Base-by-base conservation (phyloP, 2,113 vertebrate genomes). In the Tor tambroides region DNA sequence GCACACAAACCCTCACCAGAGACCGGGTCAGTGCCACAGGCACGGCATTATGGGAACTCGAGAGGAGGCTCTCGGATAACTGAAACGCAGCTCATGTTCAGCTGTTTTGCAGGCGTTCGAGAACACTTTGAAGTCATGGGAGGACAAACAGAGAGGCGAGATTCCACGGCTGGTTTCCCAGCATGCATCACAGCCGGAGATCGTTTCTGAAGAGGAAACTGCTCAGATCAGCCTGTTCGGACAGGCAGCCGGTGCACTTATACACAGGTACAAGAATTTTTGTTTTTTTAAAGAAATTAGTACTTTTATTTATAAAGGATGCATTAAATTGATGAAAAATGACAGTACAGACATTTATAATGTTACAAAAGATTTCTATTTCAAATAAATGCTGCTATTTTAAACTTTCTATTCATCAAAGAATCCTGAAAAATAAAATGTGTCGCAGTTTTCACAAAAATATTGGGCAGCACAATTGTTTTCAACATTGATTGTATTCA, bases 91-190 rank as follows among this genome's bases (percentile, higher is more conserved):
- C 71, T 83, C 59, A 80, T 2, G 23, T 38, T 1, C 75, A 65
- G 65, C 32, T 80, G 28, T 87, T 51, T 67, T 9, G 72, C 74
- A 99, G 98, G 98, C 97, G 0, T 99, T 99, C 87, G 98, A 99
- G 90, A 99, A 93, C 93, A 99, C 98, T 1, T 90, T 99, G 65
- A 99, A 99, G 91, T 99, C 98, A 5, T 99, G 98, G 98, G 97
- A 99, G 86, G 97, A 99, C 92, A 99, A 99, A 89, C 98, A 99
- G 93, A 98, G 96, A 90, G 97, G 97, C 46, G 98, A 99, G 79
- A 95, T 98, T 83, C 94, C 96, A 0, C 95, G 97, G 23, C 93
- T 95, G 0, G 94, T 95, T 0, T 92, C 96, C 28, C 92, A 92
- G 30, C 89, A 90, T 79, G 95, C 95, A 12, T 92, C 96, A 74